phyloP scores from a whole-genome alignment of 2,113 vertebrate genomes.

The Ceyx cyanopectus region DNA sequence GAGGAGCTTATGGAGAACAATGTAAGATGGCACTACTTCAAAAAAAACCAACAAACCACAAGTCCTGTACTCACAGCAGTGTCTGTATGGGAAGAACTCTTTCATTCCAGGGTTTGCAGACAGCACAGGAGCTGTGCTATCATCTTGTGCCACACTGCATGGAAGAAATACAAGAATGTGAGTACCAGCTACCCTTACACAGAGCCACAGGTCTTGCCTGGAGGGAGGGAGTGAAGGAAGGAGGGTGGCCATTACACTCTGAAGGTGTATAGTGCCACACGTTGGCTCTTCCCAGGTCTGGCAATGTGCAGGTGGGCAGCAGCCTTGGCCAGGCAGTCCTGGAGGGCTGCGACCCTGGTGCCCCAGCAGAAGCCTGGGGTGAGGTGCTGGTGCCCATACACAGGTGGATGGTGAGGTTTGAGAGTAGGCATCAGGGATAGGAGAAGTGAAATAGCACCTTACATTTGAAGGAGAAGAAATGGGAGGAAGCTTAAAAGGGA shows the following conservation, averaged over 20 bases:
- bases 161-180: not conserved
- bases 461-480: not conserved
- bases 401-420: fast-evolving
- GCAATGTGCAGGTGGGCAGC: fast-evolving
- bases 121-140: fast-evolving
- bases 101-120: not conserved
- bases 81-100: fast-evolving
- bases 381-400: too few species aligned
- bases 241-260: fast-evolving
- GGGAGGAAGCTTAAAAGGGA: not conserved
- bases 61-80: fast-evolving
- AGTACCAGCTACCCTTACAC: not conserved
- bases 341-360: fast-evolving
- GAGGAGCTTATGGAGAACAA: not conserved
- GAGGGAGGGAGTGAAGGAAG: too few species aligned
- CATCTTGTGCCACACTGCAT: fast-evolving
- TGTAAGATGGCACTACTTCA: not conserved
- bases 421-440: not conserved
- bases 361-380: not conserved
- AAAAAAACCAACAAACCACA: fast-evolving
- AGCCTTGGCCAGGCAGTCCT: fast-evolving
- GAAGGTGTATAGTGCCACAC: fast-evolving
- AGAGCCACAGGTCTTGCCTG: fast-evolving
- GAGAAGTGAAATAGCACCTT: not conserved
- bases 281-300: not conserved